phyloP scores from a whole-genome alignment of 2,113 vertebrate species.

The Phrynosoma platyrhinos region DNA sequence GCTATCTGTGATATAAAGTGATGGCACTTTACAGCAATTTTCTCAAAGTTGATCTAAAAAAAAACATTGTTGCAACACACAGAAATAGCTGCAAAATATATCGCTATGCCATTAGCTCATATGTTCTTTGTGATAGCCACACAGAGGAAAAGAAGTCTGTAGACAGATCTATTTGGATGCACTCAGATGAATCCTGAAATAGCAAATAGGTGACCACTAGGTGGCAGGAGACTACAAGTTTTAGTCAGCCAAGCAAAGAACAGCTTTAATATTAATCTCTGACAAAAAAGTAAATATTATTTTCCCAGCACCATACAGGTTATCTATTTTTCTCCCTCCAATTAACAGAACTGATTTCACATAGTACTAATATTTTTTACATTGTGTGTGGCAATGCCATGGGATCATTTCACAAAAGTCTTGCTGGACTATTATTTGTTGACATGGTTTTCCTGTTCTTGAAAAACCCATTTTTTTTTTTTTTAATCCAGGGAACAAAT shows the following conservation, averaged over 20 bases:
- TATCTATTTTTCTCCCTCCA: neutral
- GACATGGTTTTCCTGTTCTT: no score
- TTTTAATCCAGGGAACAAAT: no score
- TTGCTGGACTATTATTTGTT: no score
- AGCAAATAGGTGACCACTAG: slow-evolving; percentile 36
- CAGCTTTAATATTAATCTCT: neutral
- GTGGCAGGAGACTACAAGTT: slow-evolving; percentile 59
- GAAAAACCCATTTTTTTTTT: no score
- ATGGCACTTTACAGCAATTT: neutral
- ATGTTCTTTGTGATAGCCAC: neutral
- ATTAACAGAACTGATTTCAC: neutral
- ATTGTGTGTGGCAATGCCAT: no score
- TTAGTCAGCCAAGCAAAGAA: neutral
- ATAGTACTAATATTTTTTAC: neutral
- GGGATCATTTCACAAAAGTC: no score
- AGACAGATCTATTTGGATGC: neutral
- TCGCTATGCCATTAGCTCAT: neutral
- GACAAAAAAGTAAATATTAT: fast-evolving
- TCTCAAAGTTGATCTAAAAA: neutral
- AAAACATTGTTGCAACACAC: neutral
- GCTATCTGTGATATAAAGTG: neutral
- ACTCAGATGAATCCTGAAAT: neutral
- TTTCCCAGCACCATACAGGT: neutral
- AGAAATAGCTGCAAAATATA: neutral
- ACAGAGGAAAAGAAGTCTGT: neutral